Percentiles rank a stretch among this genome's conserved stretches.
phyloP scores from a whole-genome alignment of 2,888 invertebrate species.

The Deladenus siricidicola region DNA sequence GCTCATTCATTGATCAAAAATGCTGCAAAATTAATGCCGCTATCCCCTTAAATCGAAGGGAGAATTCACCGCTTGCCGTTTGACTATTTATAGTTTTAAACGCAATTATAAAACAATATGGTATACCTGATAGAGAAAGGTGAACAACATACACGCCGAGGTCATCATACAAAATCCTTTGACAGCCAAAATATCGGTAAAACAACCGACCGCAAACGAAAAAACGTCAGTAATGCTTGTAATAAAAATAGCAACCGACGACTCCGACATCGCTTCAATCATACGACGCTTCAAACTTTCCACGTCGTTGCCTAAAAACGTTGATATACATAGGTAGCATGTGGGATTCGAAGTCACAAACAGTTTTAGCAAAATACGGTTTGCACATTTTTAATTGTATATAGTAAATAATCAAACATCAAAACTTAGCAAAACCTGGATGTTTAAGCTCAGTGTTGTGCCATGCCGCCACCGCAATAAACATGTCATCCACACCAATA shows the following conservation, averaged over 20 bases:
- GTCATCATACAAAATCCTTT: conserved; percentile 90
- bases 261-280: conserved; percentile 80
- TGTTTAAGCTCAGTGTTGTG: conserved; percentile 66
- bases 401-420: not conserved
- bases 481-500: conserved; percentile 90
- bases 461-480: conserved; percentile 91
- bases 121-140: conserved; percentile 72
- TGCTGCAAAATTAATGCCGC: no score
- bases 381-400: no score
- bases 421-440: conserved; percentile 21
- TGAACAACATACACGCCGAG: conserved; percentile 81
- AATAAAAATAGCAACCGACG: conserved; percentile 87
- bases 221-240: conserved; percentile 76
- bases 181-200: conserved; percentile 85
- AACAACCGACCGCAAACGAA: conserved; percentile 81
- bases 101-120: not conserved
- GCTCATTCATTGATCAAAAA: no score
- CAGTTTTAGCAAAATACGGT: no score
- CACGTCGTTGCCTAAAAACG: no score
- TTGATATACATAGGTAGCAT: no score
- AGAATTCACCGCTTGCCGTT: not conserved
- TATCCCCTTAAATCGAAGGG: not conserved
- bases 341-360: no score
- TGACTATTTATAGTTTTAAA: not conserved
- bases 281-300: conserved; percentile 70